Base-by-base conservation (phyloP, 2,888 invertebrate species). In the Orthonevra nobilis region DNA sequence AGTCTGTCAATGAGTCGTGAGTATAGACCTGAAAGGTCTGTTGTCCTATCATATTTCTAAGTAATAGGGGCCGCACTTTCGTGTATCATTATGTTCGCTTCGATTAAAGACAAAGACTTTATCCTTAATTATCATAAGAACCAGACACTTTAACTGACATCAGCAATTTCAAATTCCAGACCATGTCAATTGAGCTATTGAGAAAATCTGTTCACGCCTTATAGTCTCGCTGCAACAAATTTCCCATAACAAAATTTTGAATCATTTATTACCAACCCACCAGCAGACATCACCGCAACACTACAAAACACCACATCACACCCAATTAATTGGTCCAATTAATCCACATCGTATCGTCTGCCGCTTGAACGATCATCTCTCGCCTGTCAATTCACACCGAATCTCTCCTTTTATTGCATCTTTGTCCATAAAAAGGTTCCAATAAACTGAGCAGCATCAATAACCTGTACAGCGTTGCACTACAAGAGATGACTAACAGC, bases 241-340 rank as follows among this genome's bases (percentile, higher is more conserved):
- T 4, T 5, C 23, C 2, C 15, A 26, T 26, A n/a, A n/a, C 26
- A 19, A 54, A 14, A 36, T 26, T 26, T 20, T 30, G 48, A 58
- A 17, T 30, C 19, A 23, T 50, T 42, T 69, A 50, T 58, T 50
- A 50, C 17, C 52, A 10, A 14, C 40, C 20, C 44, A 36, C 52
- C 10, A 15, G n/a, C n/a, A n/a, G n/a, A n/a, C n/a, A n/a, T n/a
- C 42, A 44, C 52, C 52, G 26, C 70, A 61, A 19, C 44, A 9
- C 6, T 60, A 70, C 61, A 54, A 61, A 70, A 61, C 52, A 46
- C 44, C 52, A 30, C 61, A 70, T 61, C 70, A 70, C 70, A 61
- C 70, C 61, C 52, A 61, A 70, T 61, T 70, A 70, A 70, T 70
- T 61, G 61, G 14, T 36, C 52, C 61, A 70, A 70, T 70, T 70